Conservation (phyloP, 2,797 vertebrate species). For the Florisuga fusca region DNA sequence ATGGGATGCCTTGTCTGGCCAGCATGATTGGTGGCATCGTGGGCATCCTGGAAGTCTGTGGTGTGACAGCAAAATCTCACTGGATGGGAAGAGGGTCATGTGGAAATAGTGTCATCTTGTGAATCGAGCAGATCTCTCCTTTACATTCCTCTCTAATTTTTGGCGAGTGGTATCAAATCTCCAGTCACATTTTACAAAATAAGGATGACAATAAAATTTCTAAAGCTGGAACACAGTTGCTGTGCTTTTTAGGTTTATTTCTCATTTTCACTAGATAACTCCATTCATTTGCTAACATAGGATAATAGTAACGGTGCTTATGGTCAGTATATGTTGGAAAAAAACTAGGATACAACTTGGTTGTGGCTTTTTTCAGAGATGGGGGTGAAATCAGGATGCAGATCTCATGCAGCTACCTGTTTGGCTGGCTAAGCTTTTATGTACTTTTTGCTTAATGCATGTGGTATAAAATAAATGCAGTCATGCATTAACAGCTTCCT, state of each 20-base stretch:
- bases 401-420: conserved; percentile 18
- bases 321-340: neutral
- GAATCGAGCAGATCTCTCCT: neutral
- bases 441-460: conserved; percentile 67
- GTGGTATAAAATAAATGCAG: conserved; percentile 75
- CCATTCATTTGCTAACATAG: neutral
- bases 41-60: rapidly evolving
- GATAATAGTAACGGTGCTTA: rapidly evolving
- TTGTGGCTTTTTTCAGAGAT: neutral
- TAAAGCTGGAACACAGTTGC: neutral
- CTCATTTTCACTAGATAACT: neutral
- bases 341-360: neutral
- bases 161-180: neutral
- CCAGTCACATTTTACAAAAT: neutral
- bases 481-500: conserved; percentile 56
- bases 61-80: rapidly evolving
- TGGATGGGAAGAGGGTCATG: neutral
- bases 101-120: rapidly evolving
- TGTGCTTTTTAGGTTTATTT: neutral
- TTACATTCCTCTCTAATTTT: neutral
- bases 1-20: neutral
- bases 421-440: conserved; percentile 26
- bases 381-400: neutral
- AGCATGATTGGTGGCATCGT: rapidly evolving
- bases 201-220: neutral